Evolutionary conservation across 2,888 invertebrate species (phyloP).

Genomic region (Sinopyrophorus schimmeli): DNA sequence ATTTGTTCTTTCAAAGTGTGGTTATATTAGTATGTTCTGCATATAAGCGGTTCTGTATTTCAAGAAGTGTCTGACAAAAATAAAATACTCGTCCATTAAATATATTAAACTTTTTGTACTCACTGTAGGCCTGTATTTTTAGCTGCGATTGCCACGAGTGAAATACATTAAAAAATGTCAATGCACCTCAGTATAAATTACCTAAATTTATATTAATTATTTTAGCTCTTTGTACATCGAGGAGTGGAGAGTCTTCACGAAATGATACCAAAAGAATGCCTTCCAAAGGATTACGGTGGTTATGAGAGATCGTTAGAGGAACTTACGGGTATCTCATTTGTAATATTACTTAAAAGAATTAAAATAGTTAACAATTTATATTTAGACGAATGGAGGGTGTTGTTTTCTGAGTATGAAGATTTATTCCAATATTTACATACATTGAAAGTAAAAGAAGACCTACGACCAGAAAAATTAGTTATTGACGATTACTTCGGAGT

Average conservation of each 20-base stretch:
- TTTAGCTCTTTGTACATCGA: conserved; percentile 31
- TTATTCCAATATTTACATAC: conserved; percentile 35
- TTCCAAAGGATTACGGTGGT: conserved; percentile 38
- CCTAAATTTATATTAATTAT: conserved; percentile 4
- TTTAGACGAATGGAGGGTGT: conserved; percentile 36
- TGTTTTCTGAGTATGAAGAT: conserved; percentile 34
- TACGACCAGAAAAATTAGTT: conserved; percentile 34
- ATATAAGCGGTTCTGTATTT: no score
- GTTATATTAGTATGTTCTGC: no score
- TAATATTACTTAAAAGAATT: conserved; percentile 1
- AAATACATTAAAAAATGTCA: no score
- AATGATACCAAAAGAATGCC: conserved; percentile 26
- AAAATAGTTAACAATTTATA: no score
- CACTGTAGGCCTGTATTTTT: no score
- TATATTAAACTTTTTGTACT: no score
- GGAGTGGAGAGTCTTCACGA: conserved; percentile 27
- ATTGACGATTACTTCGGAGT: conserved; percentile 43
- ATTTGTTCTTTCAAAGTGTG: no score
- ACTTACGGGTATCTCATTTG: conserved; percentile 56
- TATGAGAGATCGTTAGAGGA: conserved; percentile 57
- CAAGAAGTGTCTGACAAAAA: no score
- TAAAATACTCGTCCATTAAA: no score
- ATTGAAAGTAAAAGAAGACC: conserved; percentile 37
- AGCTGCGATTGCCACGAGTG: no score
- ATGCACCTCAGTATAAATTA: neutral